These are phyloP conservation scores for Pediacus dermestoides DNA, from an alignment of 2,888 invertebrate genomes.

Conservation along the genomic window DNA sequence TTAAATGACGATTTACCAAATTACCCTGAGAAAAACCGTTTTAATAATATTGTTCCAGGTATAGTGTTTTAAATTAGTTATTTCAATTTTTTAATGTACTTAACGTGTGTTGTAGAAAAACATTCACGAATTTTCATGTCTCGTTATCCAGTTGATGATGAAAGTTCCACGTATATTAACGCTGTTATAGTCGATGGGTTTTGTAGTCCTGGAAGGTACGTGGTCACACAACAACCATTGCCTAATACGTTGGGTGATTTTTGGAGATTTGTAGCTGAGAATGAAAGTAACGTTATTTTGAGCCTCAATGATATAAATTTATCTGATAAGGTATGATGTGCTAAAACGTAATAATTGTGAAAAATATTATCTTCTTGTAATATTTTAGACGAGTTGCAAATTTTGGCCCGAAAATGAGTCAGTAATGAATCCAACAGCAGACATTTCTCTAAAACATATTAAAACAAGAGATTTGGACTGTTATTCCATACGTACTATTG, in stretches of 20 bases:
- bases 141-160: slow-evolving; percentile 42
- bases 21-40: slow-evolving; percentile 44
- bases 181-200: slow-evolving; percentile 49
- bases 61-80: slow-evolving; percentile 8
- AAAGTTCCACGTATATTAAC: slow-evolving; percentile 49
- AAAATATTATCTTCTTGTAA: neutral
- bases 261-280: slow-evolving; percentile 50
- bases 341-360: neutral
- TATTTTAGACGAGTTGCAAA: slow-evolving; percentile 35
- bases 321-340: slow-evolving; percentile 39
- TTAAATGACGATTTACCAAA: slow-evolving; percentile 16
- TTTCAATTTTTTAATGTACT: slow-evolving; percentile 6
- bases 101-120: slow-evolving; percentile 8
- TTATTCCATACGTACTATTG: slow-evolving; percentile 8
- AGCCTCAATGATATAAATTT: slow-evolving; percentile 46
- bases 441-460: slow-evolving; percentile 28
- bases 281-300: slow-evolving; percentile 45
- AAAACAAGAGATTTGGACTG: slow-evolving; percentile 2
- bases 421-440: slow-evolving; percentile 30
- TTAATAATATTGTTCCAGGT: slow-evolving; percentile 45
- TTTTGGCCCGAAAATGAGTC: slow-evolving; percentile 31
- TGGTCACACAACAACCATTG: slow-evolving; percentile 51
- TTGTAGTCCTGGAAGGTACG: slow-evolving; percentile 42
- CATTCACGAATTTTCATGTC: slow-evolving; percentile 42
- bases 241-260: slow-evolving; percentile 50